phyloP scores from a whole-genome alignment of 2,797 vertebrate species.

The Gadopsis marmoratus region DNA sequence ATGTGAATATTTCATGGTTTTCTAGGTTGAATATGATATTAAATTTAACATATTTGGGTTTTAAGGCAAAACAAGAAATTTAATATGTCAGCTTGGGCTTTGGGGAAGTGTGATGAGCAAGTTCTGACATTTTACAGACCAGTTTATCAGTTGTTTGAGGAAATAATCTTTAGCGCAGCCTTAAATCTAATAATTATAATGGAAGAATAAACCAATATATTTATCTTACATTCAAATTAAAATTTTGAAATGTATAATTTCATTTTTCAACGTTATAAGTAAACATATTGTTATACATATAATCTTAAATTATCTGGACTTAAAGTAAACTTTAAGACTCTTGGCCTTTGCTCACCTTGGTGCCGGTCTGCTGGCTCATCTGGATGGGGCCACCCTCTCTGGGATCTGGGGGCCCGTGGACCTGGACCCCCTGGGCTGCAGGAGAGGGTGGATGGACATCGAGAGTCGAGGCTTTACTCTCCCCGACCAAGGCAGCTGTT shows the following conservation, averaged over 20 bases:
- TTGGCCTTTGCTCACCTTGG: conserved; percentile 60
- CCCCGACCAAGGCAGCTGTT: conserved; percentile 79
- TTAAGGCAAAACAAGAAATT: neutral
- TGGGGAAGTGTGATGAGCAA: neutral
- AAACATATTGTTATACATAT: neutral
- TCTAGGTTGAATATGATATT: neutral
- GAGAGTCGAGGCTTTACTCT: conserved; percentile 70
- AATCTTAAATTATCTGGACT: neutral
- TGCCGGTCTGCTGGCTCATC: conserved; percentile 56
- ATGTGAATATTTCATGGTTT: neutral
- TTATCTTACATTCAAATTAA: neutral
- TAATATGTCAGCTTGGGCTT: neutral
- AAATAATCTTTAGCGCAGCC: neutral
- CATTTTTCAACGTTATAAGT: neutral
- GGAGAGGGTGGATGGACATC: conserved; percentile 71
- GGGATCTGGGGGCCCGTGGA: conserved; percentile 35
- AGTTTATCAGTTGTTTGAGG: no score
- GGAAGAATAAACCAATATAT: neutral
- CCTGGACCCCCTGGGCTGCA: conserved; percentile 53
- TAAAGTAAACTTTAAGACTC: neutral
- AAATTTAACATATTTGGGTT: neutral
- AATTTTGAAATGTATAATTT: no score
- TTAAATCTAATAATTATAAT: neutral
- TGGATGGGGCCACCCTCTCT: conserved; percentile 44
- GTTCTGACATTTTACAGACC: neutral